A percentile compares a stretch with the other conserved stretches of the same genome.
Evolutionary conservation across 1,140 invertebrate genomes (phyloP).

Genomic region (Orussus abietinus): DNA sequence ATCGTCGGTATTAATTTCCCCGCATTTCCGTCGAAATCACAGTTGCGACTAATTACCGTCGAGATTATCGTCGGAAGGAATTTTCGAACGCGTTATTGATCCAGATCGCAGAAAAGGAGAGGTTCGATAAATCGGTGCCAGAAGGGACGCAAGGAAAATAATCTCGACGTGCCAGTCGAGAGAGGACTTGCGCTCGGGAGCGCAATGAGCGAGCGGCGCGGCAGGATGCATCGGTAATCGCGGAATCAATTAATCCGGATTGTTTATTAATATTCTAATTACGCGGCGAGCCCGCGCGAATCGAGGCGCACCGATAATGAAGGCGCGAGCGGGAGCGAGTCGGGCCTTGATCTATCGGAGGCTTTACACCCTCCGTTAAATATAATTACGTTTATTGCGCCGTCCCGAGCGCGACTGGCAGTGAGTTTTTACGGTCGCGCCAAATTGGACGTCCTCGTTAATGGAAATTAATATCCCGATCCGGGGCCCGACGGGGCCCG

Average conservation of each 20-base stretch:
- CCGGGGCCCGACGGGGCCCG: slow-evolving; percentile 7
- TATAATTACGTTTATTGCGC: slow-evolving; percentile 42
- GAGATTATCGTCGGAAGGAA: too few relatives aligned
- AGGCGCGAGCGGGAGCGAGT: slow-evolving; percentile 12
- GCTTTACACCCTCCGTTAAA: slow-evolving; percentile 38
- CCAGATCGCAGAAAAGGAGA: too few relatives aligned
- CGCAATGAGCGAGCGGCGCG: too few relatives aligned
- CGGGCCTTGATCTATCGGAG: slow-evolving; percentile 32
- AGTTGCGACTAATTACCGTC: too few relatives aligned
- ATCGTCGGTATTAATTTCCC: too few relatives aligned
- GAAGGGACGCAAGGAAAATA: too few relatives aligned
- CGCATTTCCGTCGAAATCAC: too few relatives aligned
- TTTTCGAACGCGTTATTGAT: too few relatives aligned
- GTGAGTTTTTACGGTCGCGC: slow-evolving; percentile 25
- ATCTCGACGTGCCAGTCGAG: too few relatives aligned
- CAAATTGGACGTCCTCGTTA: slow-evolving; percentile 39
- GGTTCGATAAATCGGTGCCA: too few relatives aligned
- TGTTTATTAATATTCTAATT: slow-evolving; percentile 43
- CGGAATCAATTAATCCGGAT: slow-evolving; percentile 29
- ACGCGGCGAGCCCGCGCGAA: slow-evolving; percentile 13
- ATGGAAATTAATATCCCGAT: slow-evolving; percentile 39
- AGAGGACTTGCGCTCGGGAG: too few relatives aligned
- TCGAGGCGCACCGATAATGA: slow-evolving; percentile 4
- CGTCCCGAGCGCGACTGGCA: slow-evolving; percentile 24
- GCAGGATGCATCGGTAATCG: slow-evolving; percentile 22